Conservation (phyloP, 2,888 invertebrate species). For the Orthosia cruda region DNA sequence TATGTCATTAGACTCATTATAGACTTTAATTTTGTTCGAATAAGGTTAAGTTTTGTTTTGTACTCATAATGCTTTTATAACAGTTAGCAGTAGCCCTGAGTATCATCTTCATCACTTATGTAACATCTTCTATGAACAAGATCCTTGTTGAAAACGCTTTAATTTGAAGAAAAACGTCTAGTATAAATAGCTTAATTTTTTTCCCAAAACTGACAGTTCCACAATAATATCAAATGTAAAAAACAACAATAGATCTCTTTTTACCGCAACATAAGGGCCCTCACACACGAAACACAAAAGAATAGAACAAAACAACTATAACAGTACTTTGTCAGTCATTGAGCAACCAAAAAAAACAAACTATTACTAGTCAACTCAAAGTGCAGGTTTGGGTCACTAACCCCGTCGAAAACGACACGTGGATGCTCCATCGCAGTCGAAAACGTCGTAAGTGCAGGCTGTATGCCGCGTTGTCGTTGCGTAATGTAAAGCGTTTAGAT, state of each 20-base stretch:
- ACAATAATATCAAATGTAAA: constrained; percentile 3
- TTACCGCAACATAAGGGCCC: background rate
- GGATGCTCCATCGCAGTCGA: constrained; percentile 63
- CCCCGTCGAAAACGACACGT: constrained; percentile 85
- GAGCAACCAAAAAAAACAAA: constrained; percentile 68
- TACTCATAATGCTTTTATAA: background rate
- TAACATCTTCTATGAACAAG: background rate
- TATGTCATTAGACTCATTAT: background rate
- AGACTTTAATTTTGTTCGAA: background rate
- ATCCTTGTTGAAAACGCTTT: background rate
- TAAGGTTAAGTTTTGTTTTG: background rate
- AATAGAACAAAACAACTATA: background rate
- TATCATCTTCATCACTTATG: background rate
- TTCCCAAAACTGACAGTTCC: background rate
- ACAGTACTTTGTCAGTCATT: constrained; percentile 40
- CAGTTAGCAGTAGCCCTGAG: background rate
- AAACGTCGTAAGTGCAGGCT: constrained; percentile 63
- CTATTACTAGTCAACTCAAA: constrained; percentile 81
- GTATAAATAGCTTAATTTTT: background rate
- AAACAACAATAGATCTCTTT: background rate
- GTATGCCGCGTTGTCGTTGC: constrained; percentile 51
- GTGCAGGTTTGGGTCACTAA: constrained; percentile 84
- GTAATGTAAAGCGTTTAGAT: constrained; percentile 29
- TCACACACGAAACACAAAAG: background rate
- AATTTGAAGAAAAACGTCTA: background rate